These are phyloP conservation scores for Agonopterix alstromeriana DNA, from an alignment of 2,888 invertebrate genomes.

Conservation along the genomic window DNA sequence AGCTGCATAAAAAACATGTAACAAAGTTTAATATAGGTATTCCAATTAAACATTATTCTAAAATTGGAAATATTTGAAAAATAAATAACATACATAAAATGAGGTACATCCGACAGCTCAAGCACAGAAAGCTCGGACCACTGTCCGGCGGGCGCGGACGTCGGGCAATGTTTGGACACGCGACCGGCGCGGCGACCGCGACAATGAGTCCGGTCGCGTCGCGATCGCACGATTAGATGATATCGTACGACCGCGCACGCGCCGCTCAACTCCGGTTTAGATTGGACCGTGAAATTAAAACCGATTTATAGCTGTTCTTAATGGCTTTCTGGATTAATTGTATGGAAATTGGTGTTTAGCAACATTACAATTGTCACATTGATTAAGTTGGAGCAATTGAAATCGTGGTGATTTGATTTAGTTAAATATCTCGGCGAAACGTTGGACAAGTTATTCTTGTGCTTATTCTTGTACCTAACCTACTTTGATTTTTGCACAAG, in stretches of 20 bases:
- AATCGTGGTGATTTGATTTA: conserved; percentile 6
- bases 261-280: conserved; percentile 38
- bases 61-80: no score
- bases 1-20: no score
- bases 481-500: no score
- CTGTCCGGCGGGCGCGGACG: not conserved
- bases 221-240: conserved; percentile 52
- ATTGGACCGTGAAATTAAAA: conserved; percentile 49
- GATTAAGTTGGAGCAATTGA: conserved; percentile 8
- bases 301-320: conserved; percentile 44
- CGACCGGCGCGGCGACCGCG: conserved; percentile 37
- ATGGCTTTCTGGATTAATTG: conserved; percentile 43
- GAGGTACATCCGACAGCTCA: not conserved
- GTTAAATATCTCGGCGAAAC: not conserved
- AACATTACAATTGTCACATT: conserved; percentile 9
- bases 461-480: not conserved
- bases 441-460: not conserved
- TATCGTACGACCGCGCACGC: conserved; percentile 52
- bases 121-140: not conserved
- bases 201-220: conserved; percentile 47
- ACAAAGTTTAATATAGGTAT: no score
- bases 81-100: not conserved
- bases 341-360: conserved; percentile 25
- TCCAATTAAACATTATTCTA: no score
- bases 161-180: conserved; percentile 58